phyloP scores from a whole-genome alignment of 1,140 invertebrate species.

The Notospermus geniculatus region DNA sequence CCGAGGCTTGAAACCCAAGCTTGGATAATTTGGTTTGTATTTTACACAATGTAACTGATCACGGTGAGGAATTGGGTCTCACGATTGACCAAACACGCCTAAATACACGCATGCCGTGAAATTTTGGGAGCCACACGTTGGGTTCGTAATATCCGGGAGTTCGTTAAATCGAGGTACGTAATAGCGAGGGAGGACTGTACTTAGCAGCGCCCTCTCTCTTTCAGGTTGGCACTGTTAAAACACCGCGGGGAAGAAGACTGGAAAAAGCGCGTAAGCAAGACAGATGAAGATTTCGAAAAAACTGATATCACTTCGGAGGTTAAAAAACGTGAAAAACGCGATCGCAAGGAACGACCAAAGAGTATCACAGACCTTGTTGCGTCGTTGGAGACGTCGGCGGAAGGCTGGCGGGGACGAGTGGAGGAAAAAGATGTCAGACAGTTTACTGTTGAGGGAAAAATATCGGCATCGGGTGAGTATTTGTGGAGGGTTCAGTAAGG shows the following conservation, averaged over 20 bases:
- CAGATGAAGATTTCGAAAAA: constrained; percentile 61
- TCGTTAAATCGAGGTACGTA: no score
- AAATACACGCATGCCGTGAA: no score
- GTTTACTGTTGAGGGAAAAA: constrained; percentile 84
- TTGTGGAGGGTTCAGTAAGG: constrained; percentile 14
- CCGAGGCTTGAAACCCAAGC: no score
- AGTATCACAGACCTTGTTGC: constrained; percentile 58
- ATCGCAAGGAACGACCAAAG: constrained; percentile 33
- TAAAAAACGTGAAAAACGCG: constrained; percentile 35
- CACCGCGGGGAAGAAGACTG: constrained; percentile 83
- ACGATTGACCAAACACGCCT: no score
- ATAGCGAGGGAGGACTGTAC: no score
- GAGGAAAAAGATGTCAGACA: constrained; percentile 76
- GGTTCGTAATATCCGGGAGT: no score
- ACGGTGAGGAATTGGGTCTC: no score
- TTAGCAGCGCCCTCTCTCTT: constrained; percentile 10
- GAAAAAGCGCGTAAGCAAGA: constrained; percentile 72
- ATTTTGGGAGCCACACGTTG: no score
- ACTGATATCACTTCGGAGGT: constrained; percentile 19
- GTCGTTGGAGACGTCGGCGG: constrained; percentile 71
- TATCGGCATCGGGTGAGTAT: constrained; percentile 54
- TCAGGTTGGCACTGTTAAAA: constrained; percentile 71
- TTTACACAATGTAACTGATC: no score
- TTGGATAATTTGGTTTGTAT: no score
- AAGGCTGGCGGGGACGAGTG: constrained; percentile 77